Evolutionary conservation across 2,888 invertebrate genomes (phyloP), one percentile per base, ranked within the genome.

Genomic region (Raillietiella orientalis): DNA sequence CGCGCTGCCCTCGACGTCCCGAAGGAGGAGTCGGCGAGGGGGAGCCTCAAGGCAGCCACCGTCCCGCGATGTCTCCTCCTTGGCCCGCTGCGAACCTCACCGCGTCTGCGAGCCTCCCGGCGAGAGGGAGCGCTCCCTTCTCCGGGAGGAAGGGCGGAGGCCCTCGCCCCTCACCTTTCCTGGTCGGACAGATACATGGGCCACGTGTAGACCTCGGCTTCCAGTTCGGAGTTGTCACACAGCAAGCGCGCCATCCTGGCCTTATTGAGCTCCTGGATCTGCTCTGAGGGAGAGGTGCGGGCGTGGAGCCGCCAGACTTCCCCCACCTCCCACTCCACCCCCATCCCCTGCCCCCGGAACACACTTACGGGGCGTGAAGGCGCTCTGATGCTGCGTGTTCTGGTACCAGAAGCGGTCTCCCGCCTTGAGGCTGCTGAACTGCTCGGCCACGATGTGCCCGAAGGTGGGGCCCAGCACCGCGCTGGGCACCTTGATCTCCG

Each of bases 391-490:
- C 43, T 77, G 69, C 14, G 72, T 70, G 29, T 79, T 52, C 47
- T 82, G 82, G 42, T 74, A 84, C 82, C 82, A 87, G 46, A 82
- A 84, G 44, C 84, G 59, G 47, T 87, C 84, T 4, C 46, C 47
- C 21, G 71, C 57, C 43, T 77, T 60, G 2, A 75, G 59, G 41
- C 74, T 71, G 37, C 71, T 70, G 52, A 84, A 77, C 47, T 84
- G 82, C 14, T 72, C 72, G 14, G 77, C 84, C 38, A 87, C 77
- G 32, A 87, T 57, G 42, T 84, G 87, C 27, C 77, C 75, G 41
- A 84, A 84, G 25, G 82, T 77, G 2, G 84, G 82, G 25, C 87
- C 84, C 31, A 87, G 55, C 66, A 84, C 70, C 28, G 77, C 75
- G 23, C 77, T 82, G 5, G 74, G 71, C 27, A 82, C 53, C 3